A percentile compares a stretch with the other conserved stretches of the same genome.
Evolutionary conservation across 2,113 vertebrate genomes (phyloP).

Genomic region (Tinamus guttatus): DNA sequence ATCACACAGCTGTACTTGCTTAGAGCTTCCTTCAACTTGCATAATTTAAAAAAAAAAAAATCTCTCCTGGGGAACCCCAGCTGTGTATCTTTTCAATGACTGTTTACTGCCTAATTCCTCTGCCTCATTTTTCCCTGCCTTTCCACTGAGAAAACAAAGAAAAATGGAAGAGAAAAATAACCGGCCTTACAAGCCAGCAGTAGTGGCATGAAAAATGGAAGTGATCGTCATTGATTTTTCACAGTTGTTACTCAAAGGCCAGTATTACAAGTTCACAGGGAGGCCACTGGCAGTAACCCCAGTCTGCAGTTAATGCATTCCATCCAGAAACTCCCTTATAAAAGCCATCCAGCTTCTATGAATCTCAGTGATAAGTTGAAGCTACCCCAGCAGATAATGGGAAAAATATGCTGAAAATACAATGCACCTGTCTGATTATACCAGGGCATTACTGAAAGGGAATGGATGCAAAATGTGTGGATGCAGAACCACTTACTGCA

Average conservation of each 20-base stretch:
- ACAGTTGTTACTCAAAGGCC: constrained; percentile 43
- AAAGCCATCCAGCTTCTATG: not conserved
- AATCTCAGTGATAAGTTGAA: constrained; percentile 8
- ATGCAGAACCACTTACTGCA: not conserved
- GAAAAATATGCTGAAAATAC: not conserved
- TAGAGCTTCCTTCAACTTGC: not conserved
- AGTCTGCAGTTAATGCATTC: constrained; percentile 13
- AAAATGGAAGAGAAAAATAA: not conserved
- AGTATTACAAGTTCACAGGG: constrained; percentile 50
- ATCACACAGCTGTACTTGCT: not conserved
- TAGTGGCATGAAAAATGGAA: constrained; percentile 9
- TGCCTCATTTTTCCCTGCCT: not conserved
- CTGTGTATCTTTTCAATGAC: not conserved
- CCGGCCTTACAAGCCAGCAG: not conserved
- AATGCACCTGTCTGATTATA: not conserved
- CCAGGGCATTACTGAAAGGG: not conserved
- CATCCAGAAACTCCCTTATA: constrained; percentile 48
- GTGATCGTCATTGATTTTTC: constrained; percentile 34
- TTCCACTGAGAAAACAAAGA: not conserved
- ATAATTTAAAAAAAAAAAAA: fast-evolving
- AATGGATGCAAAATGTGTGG: not conserved
- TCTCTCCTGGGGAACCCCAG: not conserved
- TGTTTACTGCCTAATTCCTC: not conserved
- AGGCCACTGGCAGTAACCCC: constrained; percentile 55
- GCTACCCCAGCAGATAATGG: constrained; percentile 21